Evolutionary conservation across 2,888 invertebrate species (phyloP).

Genomic region (Seladonia tumulorum): DNA sequence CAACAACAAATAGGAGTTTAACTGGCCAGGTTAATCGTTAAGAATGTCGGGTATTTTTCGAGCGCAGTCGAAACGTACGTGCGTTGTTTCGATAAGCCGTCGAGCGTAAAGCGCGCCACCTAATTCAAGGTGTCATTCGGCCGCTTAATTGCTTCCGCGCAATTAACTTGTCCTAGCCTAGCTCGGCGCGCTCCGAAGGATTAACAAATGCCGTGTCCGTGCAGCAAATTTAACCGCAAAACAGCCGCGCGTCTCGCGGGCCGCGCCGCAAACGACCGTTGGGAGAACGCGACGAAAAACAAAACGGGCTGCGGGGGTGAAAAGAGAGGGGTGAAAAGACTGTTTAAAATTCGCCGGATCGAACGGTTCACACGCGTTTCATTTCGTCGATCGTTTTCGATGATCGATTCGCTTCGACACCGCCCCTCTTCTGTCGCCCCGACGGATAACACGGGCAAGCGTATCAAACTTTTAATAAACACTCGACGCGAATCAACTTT

Average conservation of each 20-base stretch:
- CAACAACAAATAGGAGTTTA: background rate
- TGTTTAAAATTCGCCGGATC: background rate
- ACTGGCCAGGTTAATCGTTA: background rate
- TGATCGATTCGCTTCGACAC: background rate
- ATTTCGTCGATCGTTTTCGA: background rate
- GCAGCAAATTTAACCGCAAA: conserved; percentile 11
- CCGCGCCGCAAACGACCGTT: background rate
- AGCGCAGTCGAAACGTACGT: background rate
- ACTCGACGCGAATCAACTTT: background rate
- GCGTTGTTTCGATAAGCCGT: background rate
- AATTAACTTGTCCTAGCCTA: conserved; percentile 30
- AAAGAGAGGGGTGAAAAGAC: background rate
- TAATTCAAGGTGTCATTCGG: conserved; percentile 22
- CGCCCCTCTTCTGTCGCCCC: background rate
- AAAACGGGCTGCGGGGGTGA: background rate
- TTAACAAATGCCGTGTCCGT: conserved; percentile 26
- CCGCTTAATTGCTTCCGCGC: conserved; percentile 29
- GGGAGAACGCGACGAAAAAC: background rate
- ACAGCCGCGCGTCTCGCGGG: background rate
- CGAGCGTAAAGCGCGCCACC: background rate
- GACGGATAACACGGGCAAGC: background rate
- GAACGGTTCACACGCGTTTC: background rate
- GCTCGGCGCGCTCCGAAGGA: conserved; percentile 5
- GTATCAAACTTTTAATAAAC: background rate
- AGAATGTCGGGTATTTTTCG: background rate